Percentiles rank a stretch among this genome's conserved stretches.
Conservation (phyloP, 2,888 invertebrate genomes). For the Erannis defoliaria region DNA sequence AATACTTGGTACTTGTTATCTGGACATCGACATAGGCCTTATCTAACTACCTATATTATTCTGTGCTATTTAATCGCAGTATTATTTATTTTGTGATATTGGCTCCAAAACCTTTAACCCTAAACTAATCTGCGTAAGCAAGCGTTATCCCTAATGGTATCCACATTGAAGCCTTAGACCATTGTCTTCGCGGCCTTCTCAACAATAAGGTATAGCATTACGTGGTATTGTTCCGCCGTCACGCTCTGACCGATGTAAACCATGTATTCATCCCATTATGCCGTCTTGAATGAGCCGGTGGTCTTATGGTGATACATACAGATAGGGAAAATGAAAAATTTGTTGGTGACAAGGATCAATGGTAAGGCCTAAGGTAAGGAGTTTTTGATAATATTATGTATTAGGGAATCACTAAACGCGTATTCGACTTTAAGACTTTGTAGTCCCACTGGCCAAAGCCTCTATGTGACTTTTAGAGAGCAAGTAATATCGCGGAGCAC, state of each 20-base stretch:
- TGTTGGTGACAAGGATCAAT: no score
- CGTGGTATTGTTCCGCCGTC: constrained; percentile 72
- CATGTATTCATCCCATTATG: constrained; percentile 82
- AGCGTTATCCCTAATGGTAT: constrained; percentile 39
- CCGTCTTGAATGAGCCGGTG: constrained; percentile 74
- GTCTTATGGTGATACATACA: constrained; percentile 56
- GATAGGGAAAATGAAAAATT: constrained; percentile 10
- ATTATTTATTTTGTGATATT: neutral
- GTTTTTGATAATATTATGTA: no score
- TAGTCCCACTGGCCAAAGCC: no score
- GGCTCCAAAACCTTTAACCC: constrained; percentile 4
- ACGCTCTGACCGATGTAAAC: constrained; percentile 79
- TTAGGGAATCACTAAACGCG: no score
- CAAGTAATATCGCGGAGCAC: no score
- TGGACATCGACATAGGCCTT: no score
- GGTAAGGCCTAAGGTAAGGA: no score
- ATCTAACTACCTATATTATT: neutral
- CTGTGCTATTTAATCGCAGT: no score
- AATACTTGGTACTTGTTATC: no score
- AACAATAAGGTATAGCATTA: constrained; percentile 62
- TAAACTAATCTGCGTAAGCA: constrained; percentile 32
- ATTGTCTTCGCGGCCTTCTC: constrained; percentile 57
- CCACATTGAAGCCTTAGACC: constrained; percentile 54
- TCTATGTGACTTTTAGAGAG: no score
- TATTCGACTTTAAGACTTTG: no score